Conservation (phyloP, 2,113 vertebrate species). For the Emydura subglobosa region DNA sequence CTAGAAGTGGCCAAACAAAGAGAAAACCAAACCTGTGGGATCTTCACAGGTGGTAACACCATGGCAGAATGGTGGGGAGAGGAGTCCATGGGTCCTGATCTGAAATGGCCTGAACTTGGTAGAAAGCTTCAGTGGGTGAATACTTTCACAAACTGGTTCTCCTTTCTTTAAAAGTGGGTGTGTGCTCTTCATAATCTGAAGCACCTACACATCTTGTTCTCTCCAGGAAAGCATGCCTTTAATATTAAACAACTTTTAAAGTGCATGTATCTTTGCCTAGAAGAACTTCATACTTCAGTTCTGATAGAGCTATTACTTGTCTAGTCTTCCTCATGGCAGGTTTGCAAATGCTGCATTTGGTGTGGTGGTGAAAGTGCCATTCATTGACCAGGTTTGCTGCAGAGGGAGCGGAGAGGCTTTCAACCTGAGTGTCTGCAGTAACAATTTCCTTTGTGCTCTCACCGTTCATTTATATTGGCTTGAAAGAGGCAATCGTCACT, state of each 20-base stretch:
- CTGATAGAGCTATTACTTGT: background rate
- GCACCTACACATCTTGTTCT: background rate
- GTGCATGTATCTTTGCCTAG: background rate
- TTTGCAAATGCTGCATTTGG: background rate
- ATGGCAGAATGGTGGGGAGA: background rate
- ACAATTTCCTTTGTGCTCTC: background rate
- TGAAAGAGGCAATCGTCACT: rapidly evolving
- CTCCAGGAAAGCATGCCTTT: background rate
- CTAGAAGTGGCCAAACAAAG: background rate
- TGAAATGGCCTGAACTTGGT: background rate
- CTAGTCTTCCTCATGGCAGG: background rate
- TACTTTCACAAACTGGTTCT: background rate
- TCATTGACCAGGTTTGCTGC: background rate
- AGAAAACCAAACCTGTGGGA: background rate
- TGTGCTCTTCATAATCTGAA: background rate
- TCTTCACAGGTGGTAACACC: background rate
- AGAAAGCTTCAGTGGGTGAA: background rate
- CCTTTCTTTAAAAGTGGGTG: rapidly evolving
- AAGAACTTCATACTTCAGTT: background rate
- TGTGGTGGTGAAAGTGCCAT: background rate
- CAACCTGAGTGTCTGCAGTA: rapidly evolving
- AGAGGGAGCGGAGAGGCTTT: background rate
- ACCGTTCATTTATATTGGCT: background rate
- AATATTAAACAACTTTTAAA: background rate
- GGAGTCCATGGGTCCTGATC: background rate